Evolutionary conservation across 2,113 vertebrate species (phyloP).

Genomic region (Macquaria australasica): DNA sequence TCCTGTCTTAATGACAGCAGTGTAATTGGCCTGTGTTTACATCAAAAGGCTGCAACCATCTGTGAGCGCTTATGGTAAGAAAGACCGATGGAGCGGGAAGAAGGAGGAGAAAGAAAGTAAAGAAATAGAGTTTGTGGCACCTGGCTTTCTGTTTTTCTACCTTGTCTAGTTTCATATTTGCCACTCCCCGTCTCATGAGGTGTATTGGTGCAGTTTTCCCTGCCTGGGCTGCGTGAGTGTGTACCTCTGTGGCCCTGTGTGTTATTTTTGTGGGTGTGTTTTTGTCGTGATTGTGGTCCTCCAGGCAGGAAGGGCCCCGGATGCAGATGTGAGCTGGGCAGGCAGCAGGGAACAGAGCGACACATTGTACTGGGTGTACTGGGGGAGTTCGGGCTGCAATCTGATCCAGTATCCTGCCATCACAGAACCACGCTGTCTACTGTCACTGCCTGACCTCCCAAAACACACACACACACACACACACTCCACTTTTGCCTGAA

Average conservation of each 20-base stretch:
- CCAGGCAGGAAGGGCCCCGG: slow-evolving; percentile 75
- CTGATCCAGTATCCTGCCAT: slow-evolving; percentile 78
- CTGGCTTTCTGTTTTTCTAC: slow-evolving; percentile 57
- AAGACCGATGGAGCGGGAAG: not conserved
- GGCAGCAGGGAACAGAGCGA: slow-evolving; percentile 75
- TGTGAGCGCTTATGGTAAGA: slow-evolving; percentile 55
- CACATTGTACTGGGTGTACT: slow-evolving; percentile 78
- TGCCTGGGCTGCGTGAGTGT: slow-evolving; percentile 17
- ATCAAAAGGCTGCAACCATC: slow-evolving; percentile 58
- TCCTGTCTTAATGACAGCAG: slow-evolving; percentile 49
- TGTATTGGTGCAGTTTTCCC: not conserved
- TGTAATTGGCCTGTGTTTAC: slow-evolving; percentile 45
- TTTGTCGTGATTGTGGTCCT: slow-evolving; percentile 76
- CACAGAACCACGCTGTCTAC: slow-evolving; percentile 74
- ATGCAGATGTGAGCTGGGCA: slow-evolving; percentile 69
- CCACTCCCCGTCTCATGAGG: slow-evolving; percentile 37
- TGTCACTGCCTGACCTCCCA: slow-evolving; percentile 63
- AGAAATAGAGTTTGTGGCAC: slow-evolving; percentile 45
- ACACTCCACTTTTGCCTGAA: slow-evolving; percentile 37
- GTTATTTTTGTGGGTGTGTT: slow-evolving; percentile 76
- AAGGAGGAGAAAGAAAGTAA: slow-evolving; percentile 17
- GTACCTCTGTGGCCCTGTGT: slow-evolving; percentile 40
- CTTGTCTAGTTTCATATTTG: slow-evolving; percentile 62
- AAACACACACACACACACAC: slow-evolving; percentile 17
- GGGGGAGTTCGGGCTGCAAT: slow-evolving; percentile 72